A percentile compares a stretch with the other conserved stretches of the same genome.
Conservation (phyloP, 2,888 invertebrate species). For the Cephalotes varians region DNA sequence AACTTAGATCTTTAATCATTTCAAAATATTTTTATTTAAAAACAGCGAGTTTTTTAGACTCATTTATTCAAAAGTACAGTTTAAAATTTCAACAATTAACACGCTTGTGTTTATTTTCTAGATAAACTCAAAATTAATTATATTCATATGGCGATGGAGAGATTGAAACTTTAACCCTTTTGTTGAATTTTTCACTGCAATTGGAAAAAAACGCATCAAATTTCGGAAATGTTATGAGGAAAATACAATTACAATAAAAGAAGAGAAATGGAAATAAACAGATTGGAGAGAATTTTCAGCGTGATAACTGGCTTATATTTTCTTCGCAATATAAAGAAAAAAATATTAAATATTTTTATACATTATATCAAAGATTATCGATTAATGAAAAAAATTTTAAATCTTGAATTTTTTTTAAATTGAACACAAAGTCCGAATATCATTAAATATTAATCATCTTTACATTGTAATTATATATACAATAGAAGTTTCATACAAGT, state of each 20-base stretch:
- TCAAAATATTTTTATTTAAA: not conserved
- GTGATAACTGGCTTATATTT: not conserved
- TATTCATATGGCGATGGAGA: not conserved
- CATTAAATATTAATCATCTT: not conserved
- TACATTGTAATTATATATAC: not conserved
- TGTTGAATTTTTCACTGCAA: slow-evolving; percentile 10
- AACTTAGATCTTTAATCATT: slow-evolving; percentile 34
- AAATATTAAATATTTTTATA: slow-evolving; percentile 3
- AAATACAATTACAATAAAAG: slow-evolving; percentile 2
- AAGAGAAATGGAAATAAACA: slow-evolving; percentile 18
- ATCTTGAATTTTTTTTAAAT: not conserved
- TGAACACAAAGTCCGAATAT: not conserved
- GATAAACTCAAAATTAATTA: slow-evolving; percentile 20
- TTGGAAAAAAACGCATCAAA: slow-evolving; percentile 18
- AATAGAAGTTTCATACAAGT: not conserved
- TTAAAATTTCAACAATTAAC: slow-evolving; percentile 6
- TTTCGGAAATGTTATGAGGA: not conserved
- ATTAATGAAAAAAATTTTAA: slow-evolving; percentile 1
- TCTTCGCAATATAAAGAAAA: not conserved
- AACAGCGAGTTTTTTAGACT: not conserved
- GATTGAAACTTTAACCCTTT: slow-evolving; percentile 19
- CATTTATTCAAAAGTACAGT: not conserved
- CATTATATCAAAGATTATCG: not conserved
- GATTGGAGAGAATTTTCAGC: not conserved
- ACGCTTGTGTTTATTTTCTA: not conserved